Conservation (phyloP, 2,113 vertebrate species). For the Anguilla rostrata region DNA sequence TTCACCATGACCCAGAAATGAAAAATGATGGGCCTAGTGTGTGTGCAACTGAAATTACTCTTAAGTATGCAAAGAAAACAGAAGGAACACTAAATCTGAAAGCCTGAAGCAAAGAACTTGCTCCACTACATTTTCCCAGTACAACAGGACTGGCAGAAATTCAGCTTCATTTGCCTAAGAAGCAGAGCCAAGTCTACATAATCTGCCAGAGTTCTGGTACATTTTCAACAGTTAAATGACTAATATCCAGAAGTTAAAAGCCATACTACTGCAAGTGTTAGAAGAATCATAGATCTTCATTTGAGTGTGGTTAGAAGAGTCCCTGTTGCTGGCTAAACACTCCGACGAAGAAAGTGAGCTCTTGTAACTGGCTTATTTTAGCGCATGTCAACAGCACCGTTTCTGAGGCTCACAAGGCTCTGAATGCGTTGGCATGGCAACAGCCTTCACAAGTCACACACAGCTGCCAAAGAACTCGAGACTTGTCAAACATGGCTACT, state of each 20-base stretch:
- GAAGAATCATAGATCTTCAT: not conserved
- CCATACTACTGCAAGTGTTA: too few relatives aligned
- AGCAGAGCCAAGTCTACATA: not conserved
- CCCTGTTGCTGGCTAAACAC: not conserved
- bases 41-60: not conserved
- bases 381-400: not conserved
- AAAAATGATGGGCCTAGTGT: not conserved
- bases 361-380: not conserved
- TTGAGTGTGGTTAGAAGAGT: not conserved
- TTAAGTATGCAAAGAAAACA: not conserved
- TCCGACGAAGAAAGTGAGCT: not conserved
- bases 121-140: not conserved
- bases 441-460: not conserved
- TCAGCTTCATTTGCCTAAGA: not conserved
- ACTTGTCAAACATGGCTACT: not conserved
- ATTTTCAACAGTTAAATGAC: not conserved
- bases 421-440: constrained; percentile 11
- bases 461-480: not conserved
- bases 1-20: not conserved
- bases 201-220: not conserved
- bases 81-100: not conserved
- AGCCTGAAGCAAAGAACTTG: not conserved
- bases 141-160: not conserved
- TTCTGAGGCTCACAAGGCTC: not conserved
- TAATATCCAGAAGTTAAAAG: too few relatives aligned